A percentile compares a stretch with the other conserved stretches of the same genome.
phyloP scores from a whole-genome alignment of 2,797 vertebrate genomes.

The Coilia nasus region DNA sequence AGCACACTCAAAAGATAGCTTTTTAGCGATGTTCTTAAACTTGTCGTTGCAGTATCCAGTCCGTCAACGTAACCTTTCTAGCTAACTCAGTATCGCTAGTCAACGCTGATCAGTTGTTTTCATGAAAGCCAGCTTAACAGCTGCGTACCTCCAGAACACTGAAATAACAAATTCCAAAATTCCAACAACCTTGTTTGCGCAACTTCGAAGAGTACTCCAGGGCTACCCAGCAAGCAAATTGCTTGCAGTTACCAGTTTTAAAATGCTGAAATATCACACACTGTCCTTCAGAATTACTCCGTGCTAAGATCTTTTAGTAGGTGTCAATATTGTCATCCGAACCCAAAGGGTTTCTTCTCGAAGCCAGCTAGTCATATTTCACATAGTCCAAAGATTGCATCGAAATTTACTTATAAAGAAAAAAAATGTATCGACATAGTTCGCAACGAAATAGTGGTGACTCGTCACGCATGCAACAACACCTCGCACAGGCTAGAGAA shows the following conservation, averaged over 20 bases:
- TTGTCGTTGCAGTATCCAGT: background rate
- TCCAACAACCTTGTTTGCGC: constrained; percentile 10
- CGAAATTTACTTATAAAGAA: constrained; percentile 68
- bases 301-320: constrained; percentile 30
- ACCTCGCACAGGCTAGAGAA: constrained; percentile 53
- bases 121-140: constrained; percentile 7
- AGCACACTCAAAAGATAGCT: background rate
- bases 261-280: constrained; percentile 22
- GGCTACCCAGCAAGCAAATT: background rate
- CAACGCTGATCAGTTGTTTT: constrained; percentile 18
- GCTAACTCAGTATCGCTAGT: constrained; percentile 6
- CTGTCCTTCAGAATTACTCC: constrained; percentile 33
- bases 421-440: constrained; percentile 71
- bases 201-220: background rate
- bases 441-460: constrained; percentile 69
- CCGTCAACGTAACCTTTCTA: constrained; percentile 1
- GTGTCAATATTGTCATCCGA: constrained; percentile 17
- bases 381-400: constrained; percentile 14
- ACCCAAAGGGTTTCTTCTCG: constrained; percentile 20
- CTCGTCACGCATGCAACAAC: constrained; percentile 61
- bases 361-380: constrained; percentile 14
- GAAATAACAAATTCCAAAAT: background rate
- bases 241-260: constrained; percentile 23
- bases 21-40: constrained; percentile 3
- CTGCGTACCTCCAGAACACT: background rate